Conservation (phyloP, 2,113 vertebrate genomes). For the Ibidorhyncha struthersii region DNA sequence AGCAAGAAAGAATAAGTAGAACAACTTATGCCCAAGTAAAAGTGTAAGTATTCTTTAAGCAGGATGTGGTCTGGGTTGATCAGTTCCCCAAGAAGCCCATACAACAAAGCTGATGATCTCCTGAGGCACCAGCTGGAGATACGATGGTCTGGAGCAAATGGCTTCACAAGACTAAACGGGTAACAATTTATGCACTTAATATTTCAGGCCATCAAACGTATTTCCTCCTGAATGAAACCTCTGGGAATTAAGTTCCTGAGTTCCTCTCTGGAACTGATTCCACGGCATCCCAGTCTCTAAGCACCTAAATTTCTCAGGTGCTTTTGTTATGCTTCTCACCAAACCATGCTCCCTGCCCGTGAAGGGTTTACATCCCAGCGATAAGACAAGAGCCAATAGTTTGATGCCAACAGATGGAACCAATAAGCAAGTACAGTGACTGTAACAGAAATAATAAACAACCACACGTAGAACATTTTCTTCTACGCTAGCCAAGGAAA, state of each 20-base stretch:
- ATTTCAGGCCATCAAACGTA: neutral
- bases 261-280: neutral
- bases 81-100: rapidly evolving
- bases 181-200: neutral
- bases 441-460: slow-evolving; percentile 57
- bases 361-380: neutral
- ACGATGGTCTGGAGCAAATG: neutral
- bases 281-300: neutral
- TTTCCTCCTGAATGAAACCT: neutral
- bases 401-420: slow-evolving; percentile 61
- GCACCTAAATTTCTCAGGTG: neutral
- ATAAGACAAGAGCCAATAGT: slow-evolving; percentile 33
- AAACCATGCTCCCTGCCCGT: neutral
- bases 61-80: neutral
- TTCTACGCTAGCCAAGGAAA: slow-evolving; percentile 28
- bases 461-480: slow-evolving; percentile 32
- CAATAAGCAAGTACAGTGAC: slow-evolving; percentile 56
- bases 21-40: neutral
- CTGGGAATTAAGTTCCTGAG: neutral
- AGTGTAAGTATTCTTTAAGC: neutral
- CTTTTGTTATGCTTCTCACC: neutral
- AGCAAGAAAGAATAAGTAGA: neutral
- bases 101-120: neutral
- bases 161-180: neutral
- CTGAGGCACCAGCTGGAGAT: neutral